Evolutionary conservation across 2,888 invertebrate genomes (phyloP).

Genomic region (Cyaniris semiargus): DNA sequence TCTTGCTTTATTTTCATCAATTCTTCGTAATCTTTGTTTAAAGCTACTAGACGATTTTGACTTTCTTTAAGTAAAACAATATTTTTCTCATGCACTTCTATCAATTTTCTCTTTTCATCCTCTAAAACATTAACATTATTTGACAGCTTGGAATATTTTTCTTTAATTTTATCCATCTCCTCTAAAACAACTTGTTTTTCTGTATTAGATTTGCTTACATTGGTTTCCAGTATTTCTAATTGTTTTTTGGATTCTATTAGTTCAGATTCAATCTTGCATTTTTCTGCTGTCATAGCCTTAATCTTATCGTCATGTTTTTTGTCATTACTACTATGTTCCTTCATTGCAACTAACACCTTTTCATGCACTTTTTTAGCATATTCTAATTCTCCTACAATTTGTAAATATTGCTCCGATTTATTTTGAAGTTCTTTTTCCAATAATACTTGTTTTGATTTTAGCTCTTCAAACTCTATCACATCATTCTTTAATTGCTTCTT

Average conservation of each 20-base stretch:
- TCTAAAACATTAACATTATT: constrained; percentile 37
- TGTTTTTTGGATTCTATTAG: constrained; percentile 40
- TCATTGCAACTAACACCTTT: constrained; percentile 45
- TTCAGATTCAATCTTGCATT: constrained; percentile 39
- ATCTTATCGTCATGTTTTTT: constrained; percentile 41
- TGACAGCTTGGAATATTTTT: constrained; percentile 40
- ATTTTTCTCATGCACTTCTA: constrained; percentile 45
- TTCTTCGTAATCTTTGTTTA: constrained; percentile 40
- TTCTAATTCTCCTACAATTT: constrained; percentile 44
- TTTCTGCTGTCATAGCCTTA: constrained; percentile 39
- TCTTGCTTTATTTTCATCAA: constrained; percentile 39
- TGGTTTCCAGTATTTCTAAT: constrained; percentile 36
- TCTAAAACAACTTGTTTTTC: constrained; percentile 37
- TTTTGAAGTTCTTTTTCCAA: constrained; percentile 49
- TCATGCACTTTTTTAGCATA: constrained; percentile 48
- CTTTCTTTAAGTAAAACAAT: constrained; percentile 45
- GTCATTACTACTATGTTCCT: constrained; percentile 43
- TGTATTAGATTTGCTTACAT: constrained; percentile 34
- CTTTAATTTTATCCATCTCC: constrained; percentile 44
- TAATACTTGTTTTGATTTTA: constrained; percentile 41
- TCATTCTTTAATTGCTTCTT: constrained; percentile 40
- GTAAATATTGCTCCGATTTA: constrained; percentile 43
- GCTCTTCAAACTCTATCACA: constrained; percentile 34
- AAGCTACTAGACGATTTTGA: constrained; percentile 27
- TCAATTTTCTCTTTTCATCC: constrained; percentile 43